A percentile compares a stretch with the other conserved stretches of the same genome.
phyloP scores from a whole-genome alignment of 2,888 invertebrate species.

The Philopedon plagiatum region DNA sequence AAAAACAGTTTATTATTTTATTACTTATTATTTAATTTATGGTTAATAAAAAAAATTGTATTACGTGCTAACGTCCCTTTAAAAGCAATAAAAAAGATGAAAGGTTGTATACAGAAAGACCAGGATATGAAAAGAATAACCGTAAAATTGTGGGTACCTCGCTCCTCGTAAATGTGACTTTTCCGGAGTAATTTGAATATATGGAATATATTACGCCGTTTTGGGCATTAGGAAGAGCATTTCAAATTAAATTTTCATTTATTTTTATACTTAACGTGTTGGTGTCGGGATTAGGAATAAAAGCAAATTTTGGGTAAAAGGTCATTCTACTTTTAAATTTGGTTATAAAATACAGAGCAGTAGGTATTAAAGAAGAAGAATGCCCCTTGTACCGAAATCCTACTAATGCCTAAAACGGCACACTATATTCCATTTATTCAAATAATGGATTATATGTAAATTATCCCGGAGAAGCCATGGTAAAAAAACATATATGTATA shows the following conservation, averaged over 20 bases:
- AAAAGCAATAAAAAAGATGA: constrained; percentile 13
- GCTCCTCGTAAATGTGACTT: constrained; percentile 10
- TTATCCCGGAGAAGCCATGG: no score
- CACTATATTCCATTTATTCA: no score
- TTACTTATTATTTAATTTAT: no score
- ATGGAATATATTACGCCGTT: background rate
- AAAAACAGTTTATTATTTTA: no score
- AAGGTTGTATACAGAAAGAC: constrained; percentile 10
- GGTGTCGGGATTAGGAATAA: background rate
- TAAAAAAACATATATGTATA: no score
- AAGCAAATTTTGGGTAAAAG: background rate
- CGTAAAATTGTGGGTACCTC: constrained; percentile 5
- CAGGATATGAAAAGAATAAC: constrained; percentile 6
- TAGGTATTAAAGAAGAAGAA: no score
- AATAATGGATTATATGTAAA: no score
- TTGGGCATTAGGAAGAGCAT: background rate
- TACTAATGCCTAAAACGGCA: no score
- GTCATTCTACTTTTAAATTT: no score
- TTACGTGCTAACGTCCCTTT: background rate
- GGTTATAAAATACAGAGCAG: no score
- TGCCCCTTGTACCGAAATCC: no score
- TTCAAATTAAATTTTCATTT: background rate
- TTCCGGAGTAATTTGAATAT: constrained; percentile 6
- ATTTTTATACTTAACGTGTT: background rate
- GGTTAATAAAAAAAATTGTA: no score